Evolutionary conservation across 2,797 vertebrate genomes (phyloP).

Genomic region (Chiloscyllium punctatum): DNA sequence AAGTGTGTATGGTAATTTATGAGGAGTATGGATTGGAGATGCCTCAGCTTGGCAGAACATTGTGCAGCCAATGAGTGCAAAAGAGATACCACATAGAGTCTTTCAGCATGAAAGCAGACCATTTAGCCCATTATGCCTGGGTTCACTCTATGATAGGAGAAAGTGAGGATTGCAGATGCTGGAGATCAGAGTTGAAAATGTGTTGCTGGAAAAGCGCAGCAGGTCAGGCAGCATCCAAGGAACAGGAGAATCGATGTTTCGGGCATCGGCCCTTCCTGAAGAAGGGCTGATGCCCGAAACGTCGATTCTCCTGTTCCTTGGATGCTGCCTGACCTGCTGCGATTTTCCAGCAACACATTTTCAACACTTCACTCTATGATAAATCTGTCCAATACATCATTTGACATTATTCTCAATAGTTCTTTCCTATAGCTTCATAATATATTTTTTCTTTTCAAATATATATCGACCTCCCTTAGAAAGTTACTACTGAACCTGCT

Average conservation of each 20-base stretch:
- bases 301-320: too few relatives aligned
- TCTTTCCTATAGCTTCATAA: background rate
- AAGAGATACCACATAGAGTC: background rate
- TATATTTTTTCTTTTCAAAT: background rate
- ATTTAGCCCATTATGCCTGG: background rate
- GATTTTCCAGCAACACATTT: too few relatives aligned
- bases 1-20: background rate
- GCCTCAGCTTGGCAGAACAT: background rate
- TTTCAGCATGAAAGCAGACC: background rate
- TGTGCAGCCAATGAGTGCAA: background rate
- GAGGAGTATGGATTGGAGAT: background rate
- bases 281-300: too few relatives aligned
- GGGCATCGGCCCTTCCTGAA: too few relatives aligned
- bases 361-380: background rate
- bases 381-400: background rate
- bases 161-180: too few relatives aligned
- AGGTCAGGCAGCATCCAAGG: too few relatives aligned
- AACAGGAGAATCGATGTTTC: too few relatives aligned
- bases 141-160: background rate
- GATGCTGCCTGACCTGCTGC: too few relatives aligned
- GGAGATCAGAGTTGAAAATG: too few relatives aligned
- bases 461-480: background rate
- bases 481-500: background rate
- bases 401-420: background rate
- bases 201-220: too few relatives aligned